A percentile compares a stretch with the other conserved stretches of the same genome.
Evolutionary conservation across 2,888 invertebrate genomes (phyloP).

Genomic region (Macaria liturata): DNA sequence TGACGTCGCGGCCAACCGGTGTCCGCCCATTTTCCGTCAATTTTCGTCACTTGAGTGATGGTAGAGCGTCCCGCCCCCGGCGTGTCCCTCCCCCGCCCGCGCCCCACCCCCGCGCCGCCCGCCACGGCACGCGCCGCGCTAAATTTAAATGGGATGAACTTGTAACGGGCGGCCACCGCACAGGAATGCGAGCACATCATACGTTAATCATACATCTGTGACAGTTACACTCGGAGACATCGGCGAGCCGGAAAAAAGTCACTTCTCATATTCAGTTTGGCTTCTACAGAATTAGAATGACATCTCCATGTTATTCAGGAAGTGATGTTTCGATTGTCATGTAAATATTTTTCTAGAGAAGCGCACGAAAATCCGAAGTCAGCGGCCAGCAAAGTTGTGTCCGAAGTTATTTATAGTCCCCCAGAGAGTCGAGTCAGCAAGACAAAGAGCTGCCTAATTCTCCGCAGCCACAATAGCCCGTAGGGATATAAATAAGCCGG

Average conservation of each 20-base stretch:
- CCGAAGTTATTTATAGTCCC: constrained; percentile 31
- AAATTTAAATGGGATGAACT: constrained; percentile 82
- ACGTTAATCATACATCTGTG: constrained; percentile 81
- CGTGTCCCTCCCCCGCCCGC: constrained; percentile 41
- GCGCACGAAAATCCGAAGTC: constrained; percentile 1
- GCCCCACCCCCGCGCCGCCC: constrained; percentile 47
- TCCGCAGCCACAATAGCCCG: constrained; percentile 66
- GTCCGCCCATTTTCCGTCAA: constrained; percentile 84
- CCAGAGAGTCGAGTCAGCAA: constrained; percentile 62
- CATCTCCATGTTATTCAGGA: constrained; percentile 8
- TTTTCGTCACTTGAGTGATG: constrained; percentile 84
- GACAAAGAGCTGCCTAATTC: constrained; percentile 72
- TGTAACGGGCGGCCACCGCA: constrained; percentile 74
- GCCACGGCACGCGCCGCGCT: constrained; percentile 78
- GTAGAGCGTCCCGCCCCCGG: constrained; percentile 74
- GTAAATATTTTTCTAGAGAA: not conserved
- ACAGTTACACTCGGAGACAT: constrained; percentile 72
- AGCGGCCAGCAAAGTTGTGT: constrained; percentile 5
- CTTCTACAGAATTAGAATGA: constrained; percentile 33
- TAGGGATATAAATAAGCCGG: constrained; percentile 74
- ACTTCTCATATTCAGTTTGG: constrained; percentile 37
- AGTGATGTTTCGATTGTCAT: constrained; percentile 1
- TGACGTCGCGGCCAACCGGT: constrained; percentile 80
- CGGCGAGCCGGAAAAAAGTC: constrained; percentile 57
- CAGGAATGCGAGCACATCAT: constrained; percentile 70